These are phyloP conservation scores for Holothuria glaberrima DNA, from an alignment of 35 echinoderm and acorn worm species.

Conservation along the genomic window DNA sequence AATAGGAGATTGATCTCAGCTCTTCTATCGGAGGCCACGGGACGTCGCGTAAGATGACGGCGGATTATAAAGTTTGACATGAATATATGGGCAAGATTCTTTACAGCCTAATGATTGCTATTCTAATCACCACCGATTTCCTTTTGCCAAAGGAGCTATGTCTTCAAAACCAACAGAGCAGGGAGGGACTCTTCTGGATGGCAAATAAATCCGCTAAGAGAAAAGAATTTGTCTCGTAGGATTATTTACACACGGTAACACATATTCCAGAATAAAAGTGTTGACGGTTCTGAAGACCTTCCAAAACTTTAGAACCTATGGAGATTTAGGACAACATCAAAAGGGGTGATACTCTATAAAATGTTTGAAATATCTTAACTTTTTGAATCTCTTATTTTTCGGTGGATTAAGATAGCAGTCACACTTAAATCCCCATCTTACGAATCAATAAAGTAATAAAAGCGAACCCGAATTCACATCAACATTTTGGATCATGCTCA, in stretches of 20 bases:
- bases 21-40: constrained; percentile 23
- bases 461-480: too few relatives aligned
- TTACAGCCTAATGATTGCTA: constrained; percentile 27
- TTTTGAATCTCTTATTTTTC: too few relatives aligned
- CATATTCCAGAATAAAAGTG: constrained; percentile 1
- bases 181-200: background rate
- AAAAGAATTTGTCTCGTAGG: constrained; percentile 7
- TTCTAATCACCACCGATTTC: constrained; percentile 18
- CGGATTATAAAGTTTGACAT: constrained; percentile 19
- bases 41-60: background rate
- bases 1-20: constrained; percentile 3
- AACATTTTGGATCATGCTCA: too few relatives aligned
- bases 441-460: too few relatives aligned
- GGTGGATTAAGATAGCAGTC: too few relatives aligned
- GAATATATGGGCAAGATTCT: constrained; percentile 10
- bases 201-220: background rate
- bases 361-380: too few relatives aligned
- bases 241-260: constrained; percentile 38
- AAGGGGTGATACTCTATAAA: too few relatives aligned
- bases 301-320: too few relatives aligned
- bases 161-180: constrained; percentile 34
- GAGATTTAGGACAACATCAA: too few relatives aligned
- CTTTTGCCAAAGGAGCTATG: constrained; percentile 4
- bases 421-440: too few relatives aligned
- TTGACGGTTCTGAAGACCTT: too few relatives aligned